Percentiles rank a stretch among this genome's conserved stretches.
phyloP scores from a whole-genome alignment of 2,797 vertebrate species.

The Acanthurus lineatus region DNA sequence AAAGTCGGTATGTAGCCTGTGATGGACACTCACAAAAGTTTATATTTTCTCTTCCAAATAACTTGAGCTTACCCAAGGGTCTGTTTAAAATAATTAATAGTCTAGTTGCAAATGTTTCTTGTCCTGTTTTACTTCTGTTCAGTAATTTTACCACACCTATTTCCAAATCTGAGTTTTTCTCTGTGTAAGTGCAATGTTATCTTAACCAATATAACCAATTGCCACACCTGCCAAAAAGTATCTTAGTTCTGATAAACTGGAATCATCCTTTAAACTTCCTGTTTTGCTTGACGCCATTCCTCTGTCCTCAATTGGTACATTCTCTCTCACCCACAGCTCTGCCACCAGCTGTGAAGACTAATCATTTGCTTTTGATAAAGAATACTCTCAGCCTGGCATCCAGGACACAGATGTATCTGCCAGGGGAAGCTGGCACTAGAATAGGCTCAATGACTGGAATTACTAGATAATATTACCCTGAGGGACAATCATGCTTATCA shows the following conservation, averaged over 20 bases:
- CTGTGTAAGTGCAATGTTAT: background rate
- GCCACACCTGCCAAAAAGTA: background rate
- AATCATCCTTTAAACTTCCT: background rate
- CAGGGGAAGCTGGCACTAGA: constrained; percentile 57
- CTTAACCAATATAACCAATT: background rate
- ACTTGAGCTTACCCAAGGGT: background rate
- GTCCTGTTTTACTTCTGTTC: background rate
- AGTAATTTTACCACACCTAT: background rate
- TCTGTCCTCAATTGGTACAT: background rate
- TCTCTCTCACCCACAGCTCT: background rate
- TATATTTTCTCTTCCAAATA: background rate
- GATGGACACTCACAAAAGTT: background rate
- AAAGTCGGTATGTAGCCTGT: background rate
- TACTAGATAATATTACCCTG: constrained; percentile 68
- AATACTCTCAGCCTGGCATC: constrained; percentile 68
- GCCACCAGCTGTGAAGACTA: constrained; percentile 50
- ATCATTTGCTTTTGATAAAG: constrained; percentile 56
- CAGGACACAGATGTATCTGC: constrained; percentile 66
- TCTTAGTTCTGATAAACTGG: background rate
- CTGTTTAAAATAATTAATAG: constrained; percentile 2
- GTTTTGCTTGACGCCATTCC: constrained; percentile 23
- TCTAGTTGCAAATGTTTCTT: background rate
- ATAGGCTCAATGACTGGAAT: constrained; percentile 61
- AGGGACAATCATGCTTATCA: constrained; percentile 68
- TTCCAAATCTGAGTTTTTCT: background rate